Evolutionary conservation across 2,113 vertebrate species (phyloP).

Genomic region (Trogon melanurus): DNA sequence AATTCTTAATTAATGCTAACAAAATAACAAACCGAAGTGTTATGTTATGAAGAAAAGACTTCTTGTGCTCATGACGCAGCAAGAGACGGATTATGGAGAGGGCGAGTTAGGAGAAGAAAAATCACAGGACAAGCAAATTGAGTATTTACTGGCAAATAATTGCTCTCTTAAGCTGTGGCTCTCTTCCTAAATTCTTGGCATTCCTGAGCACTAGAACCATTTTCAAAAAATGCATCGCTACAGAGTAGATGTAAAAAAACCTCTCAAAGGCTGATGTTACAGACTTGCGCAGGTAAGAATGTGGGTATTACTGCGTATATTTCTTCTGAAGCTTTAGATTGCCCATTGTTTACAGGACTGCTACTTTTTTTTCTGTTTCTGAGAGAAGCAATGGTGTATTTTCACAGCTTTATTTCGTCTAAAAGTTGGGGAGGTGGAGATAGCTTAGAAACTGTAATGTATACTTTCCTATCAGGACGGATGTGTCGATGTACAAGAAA

Average conservation of each 20-base stretch:
- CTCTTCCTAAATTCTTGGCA: conserved; percentile 81
- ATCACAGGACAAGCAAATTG: conserved; percentile 81
- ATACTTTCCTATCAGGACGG: neutral
- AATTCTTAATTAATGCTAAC: conserved; percentile 83
- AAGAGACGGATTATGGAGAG: conserved; percentile 78
- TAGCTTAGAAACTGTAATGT: neutral
- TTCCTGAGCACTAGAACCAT: conserved; percentile 75
- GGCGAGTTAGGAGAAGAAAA: conserved; percentile 79
- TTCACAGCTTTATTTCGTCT: conserved; percentile 49
- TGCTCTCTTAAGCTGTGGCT: conserved; percentile 78
- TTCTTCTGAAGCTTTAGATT: conserved; percentile 40
- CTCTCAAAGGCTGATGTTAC: conserved; percentile 68
- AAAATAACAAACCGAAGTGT: conserved; percentile 77
- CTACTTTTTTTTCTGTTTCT: conserved; percentile 34
- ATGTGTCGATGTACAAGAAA: neutral
- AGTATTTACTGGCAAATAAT: conserved; percentile 84
- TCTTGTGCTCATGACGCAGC: conserved; percentile 79
- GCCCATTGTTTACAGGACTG: conserved; percentile 24
- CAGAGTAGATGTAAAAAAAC: conserved; percentile 72
- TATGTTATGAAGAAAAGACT: conserved; percentile 78
- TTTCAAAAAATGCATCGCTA: conserved; percentile 75
- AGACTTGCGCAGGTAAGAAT: conserved; percentile 74
- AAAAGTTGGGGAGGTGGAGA: conserved; percentile 45
- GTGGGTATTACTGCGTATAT: conserved; percentile 31
- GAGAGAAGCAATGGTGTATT: conserved; percentile 13